Percentiles rank a stretch among this genome's conserved stretches.
Evolutionary conservation across 1,140 invertebrate genomes (phyloP).

Genomic region (Eurosta solidaginis): DNA sequence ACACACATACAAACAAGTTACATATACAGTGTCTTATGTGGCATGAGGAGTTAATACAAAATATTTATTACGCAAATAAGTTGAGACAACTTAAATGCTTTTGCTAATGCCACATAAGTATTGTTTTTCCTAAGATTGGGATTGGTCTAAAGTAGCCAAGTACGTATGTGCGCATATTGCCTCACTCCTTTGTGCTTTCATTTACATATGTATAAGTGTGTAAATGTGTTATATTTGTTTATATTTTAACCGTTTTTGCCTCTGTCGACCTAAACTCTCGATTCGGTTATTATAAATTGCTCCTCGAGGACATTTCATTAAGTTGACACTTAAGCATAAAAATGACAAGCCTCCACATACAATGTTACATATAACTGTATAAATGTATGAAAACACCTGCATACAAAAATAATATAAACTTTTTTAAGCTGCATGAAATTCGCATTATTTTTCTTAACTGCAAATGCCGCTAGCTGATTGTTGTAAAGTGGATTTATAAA

Average conservation of each 20-base stretch:
- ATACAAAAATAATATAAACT: neutral
- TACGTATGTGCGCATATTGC: neutral
- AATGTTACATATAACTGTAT: neutral
- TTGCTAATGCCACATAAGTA: conserved; percentile 30
- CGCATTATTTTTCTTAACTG: neutral
- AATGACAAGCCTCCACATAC: neutral
- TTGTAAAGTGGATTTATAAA: neutral
- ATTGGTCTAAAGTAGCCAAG: neutral
- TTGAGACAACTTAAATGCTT: conserved; percentile 30
- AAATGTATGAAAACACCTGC: too few species aligned
- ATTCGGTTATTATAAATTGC: conserved; percentile 26
- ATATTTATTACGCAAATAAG: conserved; percentile 32
- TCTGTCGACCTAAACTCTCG: neutral
- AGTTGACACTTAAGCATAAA: conserved; percentile 19
- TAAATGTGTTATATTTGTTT: neutral
- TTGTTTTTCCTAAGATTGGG: conserved; percentile 8
- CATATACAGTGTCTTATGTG: neutral
- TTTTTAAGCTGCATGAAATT: neutral
- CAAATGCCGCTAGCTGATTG: neutral
- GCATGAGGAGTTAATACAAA: conserved; percentile 21
- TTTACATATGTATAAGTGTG: neutral
- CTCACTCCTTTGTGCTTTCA: neutral
- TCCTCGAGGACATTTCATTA: conserved; percentile 24
- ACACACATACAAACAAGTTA: neutral
- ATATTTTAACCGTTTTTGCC: neutral